Conservation (phyloP, 2,797 vertebrate species). For the Rhodeus uyekii region DNA sequence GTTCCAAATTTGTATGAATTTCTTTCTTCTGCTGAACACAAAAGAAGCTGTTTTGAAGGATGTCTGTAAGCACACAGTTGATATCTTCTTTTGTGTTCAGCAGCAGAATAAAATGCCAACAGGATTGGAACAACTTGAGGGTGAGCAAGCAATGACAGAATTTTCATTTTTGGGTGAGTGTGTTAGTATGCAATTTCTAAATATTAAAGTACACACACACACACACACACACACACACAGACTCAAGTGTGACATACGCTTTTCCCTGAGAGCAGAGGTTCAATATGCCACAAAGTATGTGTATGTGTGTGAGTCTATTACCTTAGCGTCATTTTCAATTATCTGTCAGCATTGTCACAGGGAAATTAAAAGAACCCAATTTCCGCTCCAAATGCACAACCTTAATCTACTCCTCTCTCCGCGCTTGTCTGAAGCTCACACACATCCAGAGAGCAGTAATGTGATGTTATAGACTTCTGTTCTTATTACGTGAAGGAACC, state of each 20-base stretch:
- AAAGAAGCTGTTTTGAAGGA: too few relatives aligned
- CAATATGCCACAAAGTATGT: neutral
- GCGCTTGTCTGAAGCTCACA: neutral
- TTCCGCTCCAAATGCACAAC: slow-evolving; percentile 7
- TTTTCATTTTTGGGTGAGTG: too few relatives aligned
- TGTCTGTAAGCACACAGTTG: too few relatives aligned
- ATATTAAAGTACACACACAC: too few relatives aligned
- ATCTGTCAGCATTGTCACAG: slow-evolving; percentile 29
- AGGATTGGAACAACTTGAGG: too few relatives aligned
- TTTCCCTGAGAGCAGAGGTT: neutral
- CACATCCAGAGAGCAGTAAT: slow-evolving; percentile 8
- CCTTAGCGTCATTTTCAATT: slow-evolving; percentile 26
- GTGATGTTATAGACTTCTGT: neutral
- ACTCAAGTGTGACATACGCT: neutral
- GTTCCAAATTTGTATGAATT: too few relatives aligned
- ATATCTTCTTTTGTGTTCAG: too few relatives aligned
- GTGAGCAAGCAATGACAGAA: too few relatives aligned
- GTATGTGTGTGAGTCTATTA: slow-evolving; percentile 6
- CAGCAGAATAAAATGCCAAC: too few relatives aligned
- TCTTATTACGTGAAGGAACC: neutral
- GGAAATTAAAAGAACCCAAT: slow-evolving; percentile 38
- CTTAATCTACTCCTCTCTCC: slow-evolving; percentile 13
- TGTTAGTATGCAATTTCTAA: too few relatives aligned
- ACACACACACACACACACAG: too few relatives aligned
- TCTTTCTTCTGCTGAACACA: too few relatives aligned